phyloP scores from a whole-genome alignment of 2,113 vertebrate genomes.

The Planiliza haematocheilus region DNA sequence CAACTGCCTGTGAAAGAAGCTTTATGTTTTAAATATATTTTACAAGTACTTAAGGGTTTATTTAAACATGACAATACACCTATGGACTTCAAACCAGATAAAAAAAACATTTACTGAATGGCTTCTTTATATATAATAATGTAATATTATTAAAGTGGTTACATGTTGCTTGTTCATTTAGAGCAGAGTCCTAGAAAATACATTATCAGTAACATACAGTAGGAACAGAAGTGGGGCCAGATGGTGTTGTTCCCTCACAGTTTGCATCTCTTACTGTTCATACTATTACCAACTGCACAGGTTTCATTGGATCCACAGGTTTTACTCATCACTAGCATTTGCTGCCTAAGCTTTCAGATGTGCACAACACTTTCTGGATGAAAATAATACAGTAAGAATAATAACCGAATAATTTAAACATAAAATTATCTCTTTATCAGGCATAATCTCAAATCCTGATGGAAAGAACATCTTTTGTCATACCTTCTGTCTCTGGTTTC shows the following conservation, averaged over 20 bases:
- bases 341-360: slow-evolving; percentile 31
- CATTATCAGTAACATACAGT: slow-evolving; percentile 32
- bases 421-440: background rate
- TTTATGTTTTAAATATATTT: background rate
- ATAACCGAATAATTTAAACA: too few species aligned
- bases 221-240: slow-evolving; percentile 39
- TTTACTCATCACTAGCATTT: slow-evolving; percentile 33
- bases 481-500: background rate
- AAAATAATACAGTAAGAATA: background rate
- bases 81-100: background rate
- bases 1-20: too few species aligned
- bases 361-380: background rate
- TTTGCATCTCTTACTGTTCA: slow-evolving; percentile 39
- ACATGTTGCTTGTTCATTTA: background rate
- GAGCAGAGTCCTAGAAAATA: slow-evolving; percentile 10
- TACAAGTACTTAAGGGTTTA: too few species aligned
- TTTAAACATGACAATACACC: background rate
- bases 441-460: background rate
- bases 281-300: slow-evolving; percentile 29
- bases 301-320: slow-evolving; percentile 29
- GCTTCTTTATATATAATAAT: background rate
- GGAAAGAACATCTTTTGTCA: background rate
- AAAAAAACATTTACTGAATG: background rate
- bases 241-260: slow-evolving; percentile 51
- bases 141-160: background rate